Evolutionary conservation across 92 coral and sea anemone genomes (phyloP), one percentile per base, ranked within the genome.

Genomic region (Micromussa lordhowensis): DNA sequence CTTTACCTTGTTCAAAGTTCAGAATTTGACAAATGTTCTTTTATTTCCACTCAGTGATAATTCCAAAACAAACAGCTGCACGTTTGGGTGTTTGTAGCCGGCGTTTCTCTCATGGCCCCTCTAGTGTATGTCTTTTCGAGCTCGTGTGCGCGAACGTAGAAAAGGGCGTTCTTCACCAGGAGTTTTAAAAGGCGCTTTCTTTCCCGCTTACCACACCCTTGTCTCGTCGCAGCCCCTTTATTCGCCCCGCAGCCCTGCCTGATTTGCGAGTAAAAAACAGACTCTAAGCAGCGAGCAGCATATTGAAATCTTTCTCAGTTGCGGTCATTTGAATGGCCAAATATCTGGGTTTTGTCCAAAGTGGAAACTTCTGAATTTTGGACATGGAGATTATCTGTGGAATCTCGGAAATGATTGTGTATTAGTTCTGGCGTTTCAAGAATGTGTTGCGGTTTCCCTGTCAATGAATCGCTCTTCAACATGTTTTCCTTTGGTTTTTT

Each of bases 391-490:
- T 44, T 58, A 58, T 58, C 64, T 19, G 6, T 58, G 8, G 64
- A 22, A 58, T 58, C 64, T 58, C 64, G 24, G 24, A 58, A 58
- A 58, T 44, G 64, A 58, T 22, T 58, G 64, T 12, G 0, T 9
- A 71, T 30, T 71, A 71, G 40, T 18, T 71, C 40, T 13, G 66
- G 59, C 53, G 1, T 69, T 31, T 32, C 19, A 54, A 53, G 53
- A 71, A 57, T 71, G 54, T 72, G 22, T 71, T 83, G 87, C 87
- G 87, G 87, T 83, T 72, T 48, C 8, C 40, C 5, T 9, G 17
- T 26, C 29, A 17, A 30, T 31, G 59, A 48, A 14, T 19, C 49
- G 7, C 22, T 38, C 30, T 24, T 80, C 86, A 59, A 26, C 80
- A 34, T 30, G n/a, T 48, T 24, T 40, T 14, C 61, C 49, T 78